Evolutionary conservation across 1,140 invertebrate species (phyloP).

Genomic region (Cryptotermes secundus): DNA sequence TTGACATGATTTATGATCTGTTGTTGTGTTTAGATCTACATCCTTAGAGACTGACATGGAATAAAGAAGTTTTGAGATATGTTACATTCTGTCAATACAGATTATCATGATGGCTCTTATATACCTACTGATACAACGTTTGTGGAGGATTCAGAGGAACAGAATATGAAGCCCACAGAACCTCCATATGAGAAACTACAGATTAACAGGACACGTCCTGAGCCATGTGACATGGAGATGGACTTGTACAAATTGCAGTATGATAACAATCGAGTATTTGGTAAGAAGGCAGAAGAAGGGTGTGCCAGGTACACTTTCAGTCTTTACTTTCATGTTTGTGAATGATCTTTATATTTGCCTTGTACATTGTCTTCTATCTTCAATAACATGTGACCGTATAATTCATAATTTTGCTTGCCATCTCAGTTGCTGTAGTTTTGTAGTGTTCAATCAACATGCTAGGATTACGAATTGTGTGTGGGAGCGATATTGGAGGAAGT

Average conservation of each 20-base stretch:
- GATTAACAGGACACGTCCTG: conserved; percentile 74
- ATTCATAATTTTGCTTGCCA: background rate
- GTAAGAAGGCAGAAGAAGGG: conserved; percentile 41
- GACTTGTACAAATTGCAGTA: conserved; percentile 50
- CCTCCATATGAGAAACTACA: conserved; percentile 40
- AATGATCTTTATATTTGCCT: background rate
- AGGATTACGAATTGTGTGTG: too few species aligned
- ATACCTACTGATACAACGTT: background rate
- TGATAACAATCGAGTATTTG: conserved; percentile 41
- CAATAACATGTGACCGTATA: background rate
- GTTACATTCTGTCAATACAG: background rate
- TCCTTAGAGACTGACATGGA: too few species aligned
- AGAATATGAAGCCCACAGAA: background rate
- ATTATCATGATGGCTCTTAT: background rate
- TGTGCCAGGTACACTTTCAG: conserved; percentile 34
- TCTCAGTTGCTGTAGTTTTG: background rate
- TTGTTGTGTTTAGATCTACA: background rate
- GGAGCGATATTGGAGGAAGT: too few species aligned
- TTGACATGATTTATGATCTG: too few species aligned
- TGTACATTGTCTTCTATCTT: background rate
- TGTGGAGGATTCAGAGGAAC: conserved; percentile 20
- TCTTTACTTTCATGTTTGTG: background rate
- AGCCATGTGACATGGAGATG: conserved; percentile 74
- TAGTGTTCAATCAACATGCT: background rate
- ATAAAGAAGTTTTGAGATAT: too few species aligned